These are phyloP conservation scores for Odontamblyopus rebecca DNA, from an alignment of 2,797 vertebrate species.

Conservation along the genomic window DNA sequence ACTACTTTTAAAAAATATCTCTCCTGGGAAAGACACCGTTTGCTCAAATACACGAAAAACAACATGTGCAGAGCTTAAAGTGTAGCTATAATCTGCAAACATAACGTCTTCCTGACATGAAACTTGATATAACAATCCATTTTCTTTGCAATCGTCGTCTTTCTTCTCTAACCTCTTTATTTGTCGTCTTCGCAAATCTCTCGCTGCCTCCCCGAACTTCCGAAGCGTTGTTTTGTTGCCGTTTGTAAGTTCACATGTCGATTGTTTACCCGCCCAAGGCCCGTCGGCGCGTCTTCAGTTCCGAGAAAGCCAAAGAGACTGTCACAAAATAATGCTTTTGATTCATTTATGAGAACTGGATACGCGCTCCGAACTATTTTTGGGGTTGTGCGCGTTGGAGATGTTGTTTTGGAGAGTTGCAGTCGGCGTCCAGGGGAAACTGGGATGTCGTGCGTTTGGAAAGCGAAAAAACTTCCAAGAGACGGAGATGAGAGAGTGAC, in stretches of 20 bases:
- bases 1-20: too few species aligned
- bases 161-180: not conserved
- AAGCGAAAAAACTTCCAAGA: slow-evolving; percentile 1
- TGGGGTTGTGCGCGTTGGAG: slow-evolving; percentile 4
- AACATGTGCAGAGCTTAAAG: too few species aligned
- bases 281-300: slow-evolving; percentile 1
- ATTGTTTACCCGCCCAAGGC: slow-evolving; percentile 1
- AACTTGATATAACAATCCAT: not conserved
- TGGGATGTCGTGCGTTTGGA: not conserved
- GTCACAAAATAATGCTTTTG: not conserved
- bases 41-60: too few species aligned
- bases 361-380: slow-evolving; percentile 3
- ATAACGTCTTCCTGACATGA: not conserved
- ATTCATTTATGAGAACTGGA: slow-evolving; percentile 9
- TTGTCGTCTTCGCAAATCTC: not conserved
- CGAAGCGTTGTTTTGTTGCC: not conserved
- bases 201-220: not conserved
- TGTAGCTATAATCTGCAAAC: too few species aligned
- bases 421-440: slow-evolving; percentile 7
- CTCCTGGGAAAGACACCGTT: too few species aligned
- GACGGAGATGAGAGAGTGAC: not conserved
- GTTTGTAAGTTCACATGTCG: slow-evolving; percentile 5
- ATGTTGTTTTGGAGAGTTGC: slow-evolving; percentile 10
- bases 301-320: slow-evolving; percentile 3
- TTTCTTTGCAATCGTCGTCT: not conserved